Conservation (phyloP, 2,113 vertebrate species). For the Poeciliopsis occidentalis region DNA sequence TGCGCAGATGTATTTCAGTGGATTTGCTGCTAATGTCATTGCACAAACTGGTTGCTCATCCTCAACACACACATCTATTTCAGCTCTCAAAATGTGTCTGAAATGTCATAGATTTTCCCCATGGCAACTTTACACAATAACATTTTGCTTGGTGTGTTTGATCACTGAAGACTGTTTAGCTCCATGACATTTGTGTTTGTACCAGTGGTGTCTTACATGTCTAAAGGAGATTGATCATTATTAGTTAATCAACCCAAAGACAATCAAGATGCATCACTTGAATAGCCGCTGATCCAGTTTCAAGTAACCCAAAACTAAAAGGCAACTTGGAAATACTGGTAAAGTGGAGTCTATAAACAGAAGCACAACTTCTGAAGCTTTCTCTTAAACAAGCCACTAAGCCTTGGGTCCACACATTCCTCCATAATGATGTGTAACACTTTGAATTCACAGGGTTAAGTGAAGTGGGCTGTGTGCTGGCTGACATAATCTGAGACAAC, state of each 20-base stretch:
- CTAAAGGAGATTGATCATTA: constrained; percentile 32
- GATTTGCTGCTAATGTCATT: constrained; percentile 32
- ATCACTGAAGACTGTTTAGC: constrained; percentile 20
- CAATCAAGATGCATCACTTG: constrained; percentile 45
- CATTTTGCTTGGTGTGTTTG: constrained; percentile 25
- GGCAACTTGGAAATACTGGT: constrained; percentile 35
- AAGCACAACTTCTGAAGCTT: constrained; percentile 39
- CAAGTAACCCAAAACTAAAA: constrained; percentile 36
- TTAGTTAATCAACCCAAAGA: constrained; percentile 32
- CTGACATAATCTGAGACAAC: constrained; percentile 38
- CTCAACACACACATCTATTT: constrained; percentile 8
- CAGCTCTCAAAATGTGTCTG: constrained; percentile 3
- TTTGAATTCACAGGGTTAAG: constrained; percentile 59
- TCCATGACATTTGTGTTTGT: constrained; percentile 2
- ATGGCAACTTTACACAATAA: background rate
- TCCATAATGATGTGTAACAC: constrained; percentile 61
- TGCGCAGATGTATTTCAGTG: constrained; percentile 21
- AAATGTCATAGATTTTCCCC: background rate
- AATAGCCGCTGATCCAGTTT: constrained; percentile 44
- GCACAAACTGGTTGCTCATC: constrained; percentile 31
- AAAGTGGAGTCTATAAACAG: constrained; percentile 30
- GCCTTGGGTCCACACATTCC: constrained; percentile 56
- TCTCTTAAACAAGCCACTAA: constrained; percentile 45
- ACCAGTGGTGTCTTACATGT: constrained; percentile 11
- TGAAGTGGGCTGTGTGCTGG: constrained; percentile 43